phyloP scores from a whole-genome alignment of 2,113 vertebrate species.

The Charadrius vociferus region DNA sequence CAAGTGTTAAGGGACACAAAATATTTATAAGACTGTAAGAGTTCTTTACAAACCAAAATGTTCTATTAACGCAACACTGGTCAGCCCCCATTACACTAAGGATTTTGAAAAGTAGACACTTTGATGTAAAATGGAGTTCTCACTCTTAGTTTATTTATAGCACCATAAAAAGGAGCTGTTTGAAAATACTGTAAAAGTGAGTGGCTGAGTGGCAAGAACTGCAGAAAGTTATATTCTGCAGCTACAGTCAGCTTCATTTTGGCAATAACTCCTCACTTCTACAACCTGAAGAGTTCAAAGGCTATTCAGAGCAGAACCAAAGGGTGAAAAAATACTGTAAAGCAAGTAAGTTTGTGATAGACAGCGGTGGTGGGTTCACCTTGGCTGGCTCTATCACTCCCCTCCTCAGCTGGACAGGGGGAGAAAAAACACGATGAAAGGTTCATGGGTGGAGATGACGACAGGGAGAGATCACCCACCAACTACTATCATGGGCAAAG shows the following conservation, averaged over 20 bases:
- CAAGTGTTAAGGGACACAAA: neutral
- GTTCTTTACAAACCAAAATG: neutral
- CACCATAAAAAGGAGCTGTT: neutral
- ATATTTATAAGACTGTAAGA: neutral
- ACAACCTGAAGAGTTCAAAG: neutral
- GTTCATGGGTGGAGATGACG: neutral
- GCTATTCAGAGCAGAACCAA: neutral
- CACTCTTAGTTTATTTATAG: neutral
- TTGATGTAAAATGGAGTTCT: neutral
- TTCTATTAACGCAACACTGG: neutral
- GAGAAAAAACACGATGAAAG: neutral
- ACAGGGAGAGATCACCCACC: neutral
- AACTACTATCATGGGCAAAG: neutral
- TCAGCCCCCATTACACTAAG: neutral
- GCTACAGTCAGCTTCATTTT: neutral
- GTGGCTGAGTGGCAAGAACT: neutral
- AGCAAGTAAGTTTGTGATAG: neutral
- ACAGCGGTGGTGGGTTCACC: neutral
- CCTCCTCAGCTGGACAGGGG: neutral
- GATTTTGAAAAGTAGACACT: neutral
- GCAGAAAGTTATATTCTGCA: neutral
- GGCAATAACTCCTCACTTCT: neutral
- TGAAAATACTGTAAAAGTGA: neutral
- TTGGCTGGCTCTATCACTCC: neutral
- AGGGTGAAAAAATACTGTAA: neutral